These are phyloP conservation scores for Lasaia peninsularis DNA, from an alignment of 1,140 invertebrate species.

Conservation along the genomic window DNA sequence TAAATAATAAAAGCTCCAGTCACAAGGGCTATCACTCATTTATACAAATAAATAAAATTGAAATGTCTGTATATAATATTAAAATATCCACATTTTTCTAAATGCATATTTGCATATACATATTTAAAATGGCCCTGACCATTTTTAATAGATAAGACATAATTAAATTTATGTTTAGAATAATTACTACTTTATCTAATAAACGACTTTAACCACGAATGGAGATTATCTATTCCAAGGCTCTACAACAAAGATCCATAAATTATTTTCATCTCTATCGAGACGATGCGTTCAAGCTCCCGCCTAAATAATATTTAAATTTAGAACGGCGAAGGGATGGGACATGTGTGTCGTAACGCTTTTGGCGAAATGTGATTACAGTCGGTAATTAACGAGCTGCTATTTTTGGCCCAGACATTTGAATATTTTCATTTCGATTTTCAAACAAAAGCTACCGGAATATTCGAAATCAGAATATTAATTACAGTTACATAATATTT, in stretches of 20 bases:
- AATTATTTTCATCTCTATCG: conserved; percentile 69
- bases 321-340: conserved; percentile 75
- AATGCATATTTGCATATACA: too few relatives aligned
- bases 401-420: conserved; percentile 62
- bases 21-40: too few relatives aligned
- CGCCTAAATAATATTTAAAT: conserved; percentile 73
- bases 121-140: too few relatives aligned
- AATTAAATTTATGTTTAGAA: too few relatives aligned
- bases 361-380: conserved; percentile 77
- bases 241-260: conserved; percentile 59
- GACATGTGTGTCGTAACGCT: conserved; percentile 73
- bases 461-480: conserved; percentile 54
- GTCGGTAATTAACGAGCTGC: conserved; percentile 68
- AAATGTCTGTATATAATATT: too few relatives aligned
- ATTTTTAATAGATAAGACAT: too few relatives aligned
- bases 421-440: conserved; percentile 57
- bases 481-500: too few relatives aligned
- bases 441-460: conserved; percentile 38
- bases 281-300: conserved; percentile 60
- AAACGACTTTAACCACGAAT: too few relatives aligned
- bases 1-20: too few relatives aligned
- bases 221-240: conserved; percentile 20
- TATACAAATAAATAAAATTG: too few relatives aligned
- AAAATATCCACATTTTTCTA: too few relatives aligned
- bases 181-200: too few relatives aligned